A percentile compares a stretch with the other conserved stretches of the same genome.
Conservation (phyloP, 1,140 invertebrate species). For the Camponotus pennsylvanicus region DNA sequence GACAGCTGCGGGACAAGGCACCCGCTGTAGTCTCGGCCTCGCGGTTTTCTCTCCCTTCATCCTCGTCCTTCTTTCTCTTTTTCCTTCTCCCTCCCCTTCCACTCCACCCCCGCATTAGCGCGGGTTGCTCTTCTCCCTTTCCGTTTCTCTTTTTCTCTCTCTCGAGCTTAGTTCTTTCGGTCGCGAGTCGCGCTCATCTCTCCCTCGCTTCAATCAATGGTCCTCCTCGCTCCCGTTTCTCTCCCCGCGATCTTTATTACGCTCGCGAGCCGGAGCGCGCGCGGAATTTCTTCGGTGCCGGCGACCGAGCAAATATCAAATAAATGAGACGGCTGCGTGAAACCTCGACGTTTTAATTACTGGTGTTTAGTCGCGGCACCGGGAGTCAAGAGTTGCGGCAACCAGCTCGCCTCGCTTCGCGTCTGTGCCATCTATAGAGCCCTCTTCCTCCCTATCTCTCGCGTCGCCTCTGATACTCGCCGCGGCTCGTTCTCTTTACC, state of each 20-base stretch:
- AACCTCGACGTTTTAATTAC: constrained; percentile 76
- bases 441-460: neutral
- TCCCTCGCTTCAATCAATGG: constrained; percentile 33
- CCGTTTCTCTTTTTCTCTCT: neutral
- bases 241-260: constrained; percentile 29
- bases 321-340: constrained; percentile 65
- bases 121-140: neutral
- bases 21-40: constrained; percentile 51
- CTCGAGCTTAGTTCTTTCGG: constrained; percentile 21
- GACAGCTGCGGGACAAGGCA: constrained; percentile 71
- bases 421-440: neutral
- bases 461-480: neutral
- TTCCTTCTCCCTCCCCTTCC: neutral
- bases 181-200: neutral
- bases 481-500: constrained; percentile 3
- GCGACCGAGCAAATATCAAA: constrained; percentile 73
- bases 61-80: neutral
- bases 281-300: constrained; percentile 31
- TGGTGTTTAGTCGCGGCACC: constrained; percentile 69
- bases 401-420: constrained; percentile 2
- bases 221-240: constrained; percentile 10
- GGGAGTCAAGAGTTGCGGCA: constrained; percentile 44
- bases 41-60: constrained; percentile 66
- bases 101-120: neutral
- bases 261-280: constrained; percentile 22